Evolutionary conservation across 2,888 invertebrate species (phyloP), one percentile per base, ranked within the genome.

Genomic region (Amphipyra tragopoginis): DNA sequence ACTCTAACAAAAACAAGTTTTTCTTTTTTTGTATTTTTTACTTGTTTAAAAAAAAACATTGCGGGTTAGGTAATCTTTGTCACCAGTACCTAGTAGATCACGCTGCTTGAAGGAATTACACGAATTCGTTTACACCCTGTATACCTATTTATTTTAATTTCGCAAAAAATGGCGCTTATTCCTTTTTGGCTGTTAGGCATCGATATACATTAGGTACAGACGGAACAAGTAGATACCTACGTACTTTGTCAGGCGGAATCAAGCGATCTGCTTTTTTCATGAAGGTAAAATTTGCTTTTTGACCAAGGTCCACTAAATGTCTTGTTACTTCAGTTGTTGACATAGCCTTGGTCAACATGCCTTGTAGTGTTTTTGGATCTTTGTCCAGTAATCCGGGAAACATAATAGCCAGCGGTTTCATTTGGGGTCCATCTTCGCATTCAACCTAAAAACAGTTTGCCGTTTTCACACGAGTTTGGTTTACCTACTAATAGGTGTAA

Each of bases 271-370:
- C 85, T 80, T 93, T 92, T 81, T 92, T 93, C 91, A 93, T 91
- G 53, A 89, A 91, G 4, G 87, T 85, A 65, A 92, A 93, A 73
- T 92, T 90, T 3, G 93, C 93, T 79, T 93, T 93, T 77, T 93
- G 89, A 0, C 92, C 92, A 26, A 91, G 84, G 65, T 90, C 85
- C 15, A 93, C 90, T 62, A 93, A 83, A 79, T 91, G 90, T 60
- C 86, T 89, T 2, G 93, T 93, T 11, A 93, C 91, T 84, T 93
- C 93, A 11, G 93, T 93, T 9, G 93, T 93, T 4, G 93, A 93
- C 90, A 93, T 92, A 5, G 82, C 87, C 65, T 87, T 90, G 54
- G 86, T 89, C 15, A 92, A 74, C 79, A 93, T 87, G 45, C 89
- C 90, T 79, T 91, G 80, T 45, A 93, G 80, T 36, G 89, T 92